These are phyloP conservation scores for Antheraea assamensis DNA, from an alignment of 2,888 invertebrate species.

Conservation along the genomic window DNA sequence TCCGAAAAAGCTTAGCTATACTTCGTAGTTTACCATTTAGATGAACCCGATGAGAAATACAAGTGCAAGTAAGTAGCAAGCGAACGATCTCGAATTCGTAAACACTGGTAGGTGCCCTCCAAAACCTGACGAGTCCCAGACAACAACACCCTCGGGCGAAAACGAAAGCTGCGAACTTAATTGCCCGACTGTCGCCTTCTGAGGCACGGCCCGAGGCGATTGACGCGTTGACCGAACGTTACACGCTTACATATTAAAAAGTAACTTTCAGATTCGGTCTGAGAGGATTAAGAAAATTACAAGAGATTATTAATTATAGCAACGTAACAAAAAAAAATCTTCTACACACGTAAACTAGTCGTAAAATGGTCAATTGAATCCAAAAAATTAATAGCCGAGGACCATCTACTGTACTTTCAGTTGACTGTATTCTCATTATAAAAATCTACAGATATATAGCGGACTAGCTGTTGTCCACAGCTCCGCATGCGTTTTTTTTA, in stretches of 20 bases:
- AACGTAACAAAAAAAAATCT: too few species aligned
- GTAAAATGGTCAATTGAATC: too few species aligned
- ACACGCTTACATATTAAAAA: background rate
- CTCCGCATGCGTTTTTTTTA: too few species aligned
- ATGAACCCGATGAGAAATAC: background rate
- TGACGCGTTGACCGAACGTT: background rate
- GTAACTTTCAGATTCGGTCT: background rate
- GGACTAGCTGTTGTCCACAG: too few species aligned
- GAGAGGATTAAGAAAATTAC: background rate
- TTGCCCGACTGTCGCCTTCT: conserved; percentile 9
- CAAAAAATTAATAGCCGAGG: too few species aligned
- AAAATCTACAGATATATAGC: too few species aligned
- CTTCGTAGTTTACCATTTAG: background rate
- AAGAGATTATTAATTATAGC: too few species aligned
- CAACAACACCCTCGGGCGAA: conserved; percentile 4
- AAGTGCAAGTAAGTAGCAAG: background rate
- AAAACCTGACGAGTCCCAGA: background rate
- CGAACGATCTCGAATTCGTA: background rate
- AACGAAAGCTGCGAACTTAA: conserved; percentile 4
- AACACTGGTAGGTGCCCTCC: background rate
- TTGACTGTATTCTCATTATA: too few species aligned
- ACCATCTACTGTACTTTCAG: too few species aligned
- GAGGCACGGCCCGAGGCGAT: background rate
- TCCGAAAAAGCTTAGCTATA: too few species aligned
- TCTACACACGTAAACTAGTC: too few species aligned